These are phyloP conservation scores for Pseudomugil gertrudae DNA, from an alignment of 2,797 vertebrate species.

Conservation along the genomic window DNA sequence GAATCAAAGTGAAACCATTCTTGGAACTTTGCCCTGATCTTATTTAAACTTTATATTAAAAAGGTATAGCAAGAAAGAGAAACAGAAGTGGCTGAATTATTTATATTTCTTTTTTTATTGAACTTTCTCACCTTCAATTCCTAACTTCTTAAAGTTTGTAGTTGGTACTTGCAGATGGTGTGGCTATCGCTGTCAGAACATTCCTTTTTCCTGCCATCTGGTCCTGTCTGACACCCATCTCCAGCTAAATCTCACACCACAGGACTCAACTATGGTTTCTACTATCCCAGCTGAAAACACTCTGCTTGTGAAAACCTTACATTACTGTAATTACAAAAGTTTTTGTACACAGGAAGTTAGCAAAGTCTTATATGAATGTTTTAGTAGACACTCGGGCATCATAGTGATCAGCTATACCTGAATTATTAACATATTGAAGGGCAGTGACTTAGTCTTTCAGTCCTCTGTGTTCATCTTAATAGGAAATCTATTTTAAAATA, in stretches of 20 bases:
- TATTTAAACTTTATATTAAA: constrained; percentile 21
- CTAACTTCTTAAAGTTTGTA: constrained; percentile 2
- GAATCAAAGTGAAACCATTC: constrained; percentile 1
- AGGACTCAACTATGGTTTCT: constrained; percentile 19
- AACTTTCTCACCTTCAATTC: constrained; percentile 27
- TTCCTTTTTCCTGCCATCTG: constrained; percentile 55
- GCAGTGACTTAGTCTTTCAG: not conserved
- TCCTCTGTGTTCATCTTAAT: not conserved
- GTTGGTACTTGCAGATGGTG: constrained; percentile 47
- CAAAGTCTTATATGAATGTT: not conserved
- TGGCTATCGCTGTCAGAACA: constrained; percentile 42
- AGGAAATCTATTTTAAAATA: not conserved
- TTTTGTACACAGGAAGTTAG: not conserved
- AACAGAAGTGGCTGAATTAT: constrained; percentile 2
- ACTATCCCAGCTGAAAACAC: constrained; percentile 37
- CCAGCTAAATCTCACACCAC: constrained; percentile 28
- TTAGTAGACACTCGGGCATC: not conserved
- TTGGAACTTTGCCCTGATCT: constrained; percentile 1
- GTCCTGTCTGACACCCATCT: constrained; percentile 58
- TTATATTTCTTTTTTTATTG: not conserved
- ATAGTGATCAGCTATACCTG: not conserved
- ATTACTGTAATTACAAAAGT: not conserved
- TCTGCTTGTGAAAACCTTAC: not conserved
- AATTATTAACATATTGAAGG: not conserved
- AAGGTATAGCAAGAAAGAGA: not conserved